Base-by-base conservation (phyloP, 2,888 invertebrate species). In the Uloborus plumipes region DNA sequence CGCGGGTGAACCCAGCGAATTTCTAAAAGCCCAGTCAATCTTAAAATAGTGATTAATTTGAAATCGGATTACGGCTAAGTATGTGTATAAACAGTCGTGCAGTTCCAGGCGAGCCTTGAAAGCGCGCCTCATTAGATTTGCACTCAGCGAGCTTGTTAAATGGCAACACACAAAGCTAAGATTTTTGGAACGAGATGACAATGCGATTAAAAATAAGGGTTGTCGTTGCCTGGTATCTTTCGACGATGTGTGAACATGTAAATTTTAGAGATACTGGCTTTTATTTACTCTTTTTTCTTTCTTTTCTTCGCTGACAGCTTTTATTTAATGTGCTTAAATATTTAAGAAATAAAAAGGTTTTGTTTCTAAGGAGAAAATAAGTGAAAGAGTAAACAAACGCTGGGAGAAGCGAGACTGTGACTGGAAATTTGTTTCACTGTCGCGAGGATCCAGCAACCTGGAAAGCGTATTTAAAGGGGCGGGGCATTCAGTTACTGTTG, bases 1-100 rank as follows among this genome's bases (percentile, higher is more conserved):
- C 49, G 18, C 55, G 74, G 55, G 22, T 20, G 55, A 26, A 15
- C 22, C n/a, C 61, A 14, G 16, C 20, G 53, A 70, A 64, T 65
- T 71, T 71, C 65, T 71, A 59, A 78, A 79, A 79, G 79, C 79
- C 66, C 62, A 73, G 73, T 73, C 79, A 80, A 80, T 80, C 79
- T 80, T 73, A 81, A 81, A 73, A 74, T 74, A 74, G 80, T 81
- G 80, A 81, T 81, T 81, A 81, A 81, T 81, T 81, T 74, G 74
- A 81, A 81, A 81, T 81, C 80, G 80, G 80, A 81, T 81, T 81
- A 81, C 51, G 26, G 61, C 73, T 73, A 67, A 73, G 73, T 73
- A 73, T 80, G 79, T 73, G 79, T 62, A 73, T 80, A 73, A 64
- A 69, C 70, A 69, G 47, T 39, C 39, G 39, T 39, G 39, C 39